These are phyloP conservation scores for Indicator indicator DNA, from an alignment of 2,113 vertebrate genomes.

Conservation along the genomic window DNA sequence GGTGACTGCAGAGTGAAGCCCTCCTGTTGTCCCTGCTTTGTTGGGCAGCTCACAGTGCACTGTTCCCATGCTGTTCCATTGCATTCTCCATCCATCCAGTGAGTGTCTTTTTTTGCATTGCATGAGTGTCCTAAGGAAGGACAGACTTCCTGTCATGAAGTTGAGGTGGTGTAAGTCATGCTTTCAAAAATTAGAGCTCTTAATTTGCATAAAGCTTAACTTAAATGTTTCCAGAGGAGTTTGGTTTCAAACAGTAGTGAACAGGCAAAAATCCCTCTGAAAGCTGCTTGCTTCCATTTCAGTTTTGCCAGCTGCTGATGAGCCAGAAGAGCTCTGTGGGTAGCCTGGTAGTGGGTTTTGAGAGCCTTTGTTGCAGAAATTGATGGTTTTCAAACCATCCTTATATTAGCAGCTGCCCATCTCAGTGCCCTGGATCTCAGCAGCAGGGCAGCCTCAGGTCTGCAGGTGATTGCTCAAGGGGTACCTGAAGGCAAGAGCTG, in stretches of 20 bases:
- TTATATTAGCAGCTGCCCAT: neutral
- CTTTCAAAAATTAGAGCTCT: slow-evolving; percentile 41
- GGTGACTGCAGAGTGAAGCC: neutral
- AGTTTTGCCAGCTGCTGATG: neutral
- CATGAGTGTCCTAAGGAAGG: slow-evolving; percentile 27
- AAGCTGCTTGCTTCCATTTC: neutral
- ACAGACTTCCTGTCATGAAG: neutral
- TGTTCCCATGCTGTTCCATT: slow-evolving; percentile 70
- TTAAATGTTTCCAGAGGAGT: neutral
- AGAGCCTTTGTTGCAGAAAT: neutral
- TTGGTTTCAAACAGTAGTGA: neutral
- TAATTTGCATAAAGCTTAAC: neutral
- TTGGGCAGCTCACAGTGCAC: slow-evolving; percentile 50
- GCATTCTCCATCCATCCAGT: slow-evolving; percentile 66
- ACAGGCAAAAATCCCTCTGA: neutral
- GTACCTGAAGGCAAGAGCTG: neutral
- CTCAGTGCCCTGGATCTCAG: neutral
- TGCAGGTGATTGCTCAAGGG: neutral
- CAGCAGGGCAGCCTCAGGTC: neutral
- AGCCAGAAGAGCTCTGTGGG: neutral
- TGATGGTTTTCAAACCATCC: neutral
- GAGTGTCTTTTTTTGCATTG: slow-evolving; percentile 62
- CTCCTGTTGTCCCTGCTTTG: slow-evolving; percentile 57
- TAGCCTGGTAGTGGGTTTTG: neutral
- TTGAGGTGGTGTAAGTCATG: slow-evolving; percentile 6